phyloP scores from a whole-genome alignment of 2,888 invertebrate genomes.

The Hybos culiciformis region DNA sequence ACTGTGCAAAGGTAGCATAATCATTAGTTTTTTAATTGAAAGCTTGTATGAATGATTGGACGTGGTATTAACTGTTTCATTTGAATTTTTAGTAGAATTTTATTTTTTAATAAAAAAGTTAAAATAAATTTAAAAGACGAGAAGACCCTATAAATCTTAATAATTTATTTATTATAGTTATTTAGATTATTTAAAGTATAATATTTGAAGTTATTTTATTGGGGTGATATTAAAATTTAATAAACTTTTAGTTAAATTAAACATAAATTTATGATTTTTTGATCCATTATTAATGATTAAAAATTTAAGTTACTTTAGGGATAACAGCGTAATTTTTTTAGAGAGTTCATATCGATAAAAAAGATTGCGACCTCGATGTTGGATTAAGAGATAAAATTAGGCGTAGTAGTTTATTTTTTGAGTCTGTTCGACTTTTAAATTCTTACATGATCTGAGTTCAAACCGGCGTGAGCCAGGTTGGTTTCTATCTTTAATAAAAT shows the following conservation, averaged over 20 bases:
- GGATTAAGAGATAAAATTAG: conserved; percentile 58
- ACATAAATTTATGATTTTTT: conserved; percentile 36
- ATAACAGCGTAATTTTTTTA: conserved; percentile 73
- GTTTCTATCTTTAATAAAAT: conserved; percentile 59
- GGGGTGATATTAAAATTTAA: conserved; percentile 50
- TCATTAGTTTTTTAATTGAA: conserved; percentile 66
- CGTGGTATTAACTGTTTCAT: conserved; percentile 49
- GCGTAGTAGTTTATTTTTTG: conserved; percentile 47
- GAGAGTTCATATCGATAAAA: conserved; percentile 58
- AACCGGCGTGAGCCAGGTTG: conserved; percentile 74
- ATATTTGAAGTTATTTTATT: conserved; percentile 40
- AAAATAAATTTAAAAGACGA: conserved; percentile 53
- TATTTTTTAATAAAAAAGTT: conserved; percentile 50
- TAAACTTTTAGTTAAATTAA: conserved; percentile 40
- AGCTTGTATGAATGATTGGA: conserved; percentile 64
- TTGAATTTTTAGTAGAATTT: conserved; percentile 40
- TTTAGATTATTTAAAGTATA: conserved; percentile 29
- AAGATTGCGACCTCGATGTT: conserved; percentile 81
- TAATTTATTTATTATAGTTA: conserved; percentile 31
- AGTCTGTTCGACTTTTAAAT: conserved; percentile 72
- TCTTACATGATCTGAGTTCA: conserved; percentile 80
- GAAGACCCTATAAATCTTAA: conserved; percentile 68
- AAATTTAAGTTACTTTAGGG: conserved; percentile 67
- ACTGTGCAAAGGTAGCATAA: conserved; percentile 74
- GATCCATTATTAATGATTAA: conserved; percentile 47